phyloP scores from a whole-genome alignment of 1,140 invertebrate species.

The Micrasema longulum region DNA sequence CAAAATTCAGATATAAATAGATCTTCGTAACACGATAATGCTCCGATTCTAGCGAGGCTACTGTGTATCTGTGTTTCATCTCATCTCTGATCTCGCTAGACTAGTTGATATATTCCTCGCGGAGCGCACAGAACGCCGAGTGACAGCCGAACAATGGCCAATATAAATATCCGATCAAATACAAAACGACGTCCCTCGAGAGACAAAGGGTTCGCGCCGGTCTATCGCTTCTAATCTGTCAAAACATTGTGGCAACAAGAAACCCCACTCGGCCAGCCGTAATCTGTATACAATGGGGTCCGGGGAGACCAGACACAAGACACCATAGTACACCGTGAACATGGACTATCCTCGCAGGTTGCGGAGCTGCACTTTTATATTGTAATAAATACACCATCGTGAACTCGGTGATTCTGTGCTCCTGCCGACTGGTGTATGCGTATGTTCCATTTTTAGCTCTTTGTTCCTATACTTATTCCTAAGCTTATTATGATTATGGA shows the following conservation, averaged over 20 bases:
- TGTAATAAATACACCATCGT: not conserved
- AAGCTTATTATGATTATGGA: too few relatives aligned
- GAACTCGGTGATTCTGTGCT: not conserved
- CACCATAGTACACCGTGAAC: not conserved
- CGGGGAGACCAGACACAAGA: not conserved
- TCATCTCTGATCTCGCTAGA: not conserved
- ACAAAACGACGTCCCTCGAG: slow-evolving; percentile 1
- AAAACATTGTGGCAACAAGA: slow-evolving; percentile 18
- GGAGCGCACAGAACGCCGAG: not conserved
- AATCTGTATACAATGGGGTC: slow-evolving; percentile 26
- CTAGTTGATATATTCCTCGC: not conserved
- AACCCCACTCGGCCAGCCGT: slow-evolving; percentile 18
- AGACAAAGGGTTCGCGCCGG: slow-evolving; percentile 32
- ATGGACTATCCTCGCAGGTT: not conserved
- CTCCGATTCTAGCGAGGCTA: not conserved
- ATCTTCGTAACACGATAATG: not conserved
- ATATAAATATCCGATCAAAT: slow-evolving; percentile 34
- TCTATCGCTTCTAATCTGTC: slow-evolving; percentile 38
- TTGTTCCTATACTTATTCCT: too few relatives aligned
- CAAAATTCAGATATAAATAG: not conserved
- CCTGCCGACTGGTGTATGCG: too few relatives aligned
- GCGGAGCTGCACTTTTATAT: not conserved
- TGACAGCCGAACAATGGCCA: not conserved
- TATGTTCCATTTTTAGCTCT: too few relatives aligned
- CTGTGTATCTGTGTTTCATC: not conserved